Percentiles rank a stretch among this genome's conserved stretches.
These are phyloP conservation scores for Drosophila trichaetosa DNA, from an alignment of 2,888 invertebrate genomes.

Conservation along the genomic window DNA sequence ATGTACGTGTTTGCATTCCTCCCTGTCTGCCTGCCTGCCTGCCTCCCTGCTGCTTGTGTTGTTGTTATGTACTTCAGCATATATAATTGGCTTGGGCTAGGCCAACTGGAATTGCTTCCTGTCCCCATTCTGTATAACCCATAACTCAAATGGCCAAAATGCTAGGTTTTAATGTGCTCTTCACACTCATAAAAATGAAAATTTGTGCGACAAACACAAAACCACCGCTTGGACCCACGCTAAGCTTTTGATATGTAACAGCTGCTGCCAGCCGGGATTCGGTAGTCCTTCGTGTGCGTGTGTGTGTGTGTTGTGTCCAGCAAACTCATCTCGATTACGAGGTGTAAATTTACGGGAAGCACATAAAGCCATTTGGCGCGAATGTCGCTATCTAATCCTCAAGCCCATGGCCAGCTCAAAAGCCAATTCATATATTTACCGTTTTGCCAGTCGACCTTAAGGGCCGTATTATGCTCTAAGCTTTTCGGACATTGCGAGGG, in stretches of 20 bases:
- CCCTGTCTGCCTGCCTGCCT: not conserved
- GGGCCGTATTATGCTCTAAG: constrained; percentile 59
- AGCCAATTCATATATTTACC: constrained; percentile 79
- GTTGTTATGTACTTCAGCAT: constrained; percentile 30
- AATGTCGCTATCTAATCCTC: constrained; percentile 55
- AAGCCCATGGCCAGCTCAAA: constrained; percentile 61
- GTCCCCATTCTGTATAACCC: constrained; percentile 21
- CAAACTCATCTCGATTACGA: constrained; percentile 75
- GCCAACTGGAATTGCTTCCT: constrained; percentile 37
- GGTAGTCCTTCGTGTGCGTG: not conserved
- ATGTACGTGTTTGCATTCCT: constrained; percentile 46
- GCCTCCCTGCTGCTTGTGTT: constrained; percentile 15
- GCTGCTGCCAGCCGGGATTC: constrained; percentile 43
- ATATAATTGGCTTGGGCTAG: constrained; percentile 58
- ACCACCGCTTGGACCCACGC: constrained; percentile 33
- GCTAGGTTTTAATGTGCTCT: constrained; percentile 60
- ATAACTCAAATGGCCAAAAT: constrained; percentile 65
- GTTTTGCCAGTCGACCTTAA: constrained; percentile 63
- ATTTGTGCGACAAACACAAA: constrained; percentile 68
- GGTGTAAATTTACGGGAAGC: constrained; percentile 80
- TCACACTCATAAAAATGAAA: constrained; percentile 70
- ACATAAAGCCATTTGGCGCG: constrained; percentile 78
- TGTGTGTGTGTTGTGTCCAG: constrained; percentile 25
- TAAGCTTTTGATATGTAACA: constrained; percentile 74
- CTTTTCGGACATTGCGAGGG: constrained; percentile 41